Evolutionary conservation across 2,888 invertebrate genomes (phyloP).

Genomic region (Cloeon dipterum): DNA sequence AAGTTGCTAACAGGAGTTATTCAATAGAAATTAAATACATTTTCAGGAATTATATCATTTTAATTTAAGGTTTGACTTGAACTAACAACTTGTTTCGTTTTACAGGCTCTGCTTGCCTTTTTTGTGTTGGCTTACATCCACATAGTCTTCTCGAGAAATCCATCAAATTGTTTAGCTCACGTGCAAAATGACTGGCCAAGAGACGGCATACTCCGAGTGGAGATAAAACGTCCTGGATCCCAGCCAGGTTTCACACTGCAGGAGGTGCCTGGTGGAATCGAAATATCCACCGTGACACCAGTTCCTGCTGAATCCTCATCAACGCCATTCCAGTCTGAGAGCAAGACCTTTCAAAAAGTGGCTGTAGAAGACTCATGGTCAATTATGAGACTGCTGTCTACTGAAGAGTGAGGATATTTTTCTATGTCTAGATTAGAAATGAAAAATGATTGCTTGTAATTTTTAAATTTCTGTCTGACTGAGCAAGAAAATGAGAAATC

Average conservation of each 20-base stretch:
- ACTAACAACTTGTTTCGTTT: too few species aligned
- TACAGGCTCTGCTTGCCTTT: slow-evolving; percentile 59
- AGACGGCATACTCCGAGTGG: slow-evolving; percentile 82
- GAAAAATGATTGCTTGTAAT: too few species aligned
- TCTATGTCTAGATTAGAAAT: too few species aligned
- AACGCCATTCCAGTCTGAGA: not conserved
- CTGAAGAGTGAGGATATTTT: slow-evolving; percentile 38
- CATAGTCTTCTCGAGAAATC: slow-evolving; percentile 74
- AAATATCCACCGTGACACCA: not conserved
- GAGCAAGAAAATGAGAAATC: too few species aligned
- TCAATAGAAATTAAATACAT: not conserved
- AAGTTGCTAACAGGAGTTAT: too few species aligned
- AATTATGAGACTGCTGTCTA: slow-evolving; percentile 25
- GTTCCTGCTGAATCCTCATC: not conserved
- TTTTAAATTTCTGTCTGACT: too few species aligned
- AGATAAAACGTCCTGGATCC: slow-evolving; percentile 34
- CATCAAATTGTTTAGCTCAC: slow-evolving; percentile 79
- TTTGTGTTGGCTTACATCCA: slow-evolving; percentile 88
- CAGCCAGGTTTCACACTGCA: not conserved
- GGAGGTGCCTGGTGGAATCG: not conserved
- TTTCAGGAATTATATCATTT: too few species aligned
- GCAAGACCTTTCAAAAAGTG: not conserved
- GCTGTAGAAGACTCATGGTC: not conserved
- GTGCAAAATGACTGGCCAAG: slow-evolving; percentile 80
- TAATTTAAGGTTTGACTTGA: too few species aligned